Evolutionary conservation across 2,888 invertebrate genomes (phyloP), one percentile per base, ranked within the genome.

Genomic region (Melipona bicolor): DNA sequence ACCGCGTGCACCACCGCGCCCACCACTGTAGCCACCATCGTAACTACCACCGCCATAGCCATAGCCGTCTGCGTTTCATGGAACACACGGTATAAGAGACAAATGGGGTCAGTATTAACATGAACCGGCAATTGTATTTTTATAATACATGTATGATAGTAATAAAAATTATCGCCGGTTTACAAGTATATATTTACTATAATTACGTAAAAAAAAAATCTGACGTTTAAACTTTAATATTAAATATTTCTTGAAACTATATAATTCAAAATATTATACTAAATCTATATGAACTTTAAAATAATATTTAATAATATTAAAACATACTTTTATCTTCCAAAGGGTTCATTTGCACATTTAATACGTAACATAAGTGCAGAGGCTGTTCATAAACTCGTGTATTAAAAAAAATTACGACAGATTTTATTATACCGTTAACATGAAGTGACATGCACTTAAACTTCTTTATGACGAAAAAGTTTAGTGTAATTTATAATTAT

Each of bases 21-120:
- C 97, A 96, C 97, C 97, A 95, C 95, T 96, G 95, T 97, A 97
- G 96, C 97, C 97, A 96, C 97, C 97, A 95, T 97, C 97, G 96
- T 97, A 97, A 96, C 97, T 97, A 96, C 97, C 97, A 96, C 97
- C 96, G 96, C 97, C 97, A 96, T 97, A 97, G 96, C 97, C 97
- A 96, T 95, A 96, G 95, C 96, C 95, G 95, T 96, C 96, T 96
- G 95, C 95, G 93, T 94, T 94, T 93, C 94, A 95, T 93, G 95
- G 94, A 93, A 93, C 93, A 93, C 92, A 92, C 93, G 93, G 91
- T 93, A 92, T 89, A 92, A 93, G 91, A 94, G 89, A 93, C 90
- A 92, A 70, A 90, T 92, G 85, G 87, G 84, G 90, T 92, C 88
- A 92, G 89, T 92, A 90, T 90, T 81, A 79, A 89, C 79, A 88